phyloP scores from a whole-genome alignment of 2,888 invertebrate species.

The Diplolepis rosae region DNA sequence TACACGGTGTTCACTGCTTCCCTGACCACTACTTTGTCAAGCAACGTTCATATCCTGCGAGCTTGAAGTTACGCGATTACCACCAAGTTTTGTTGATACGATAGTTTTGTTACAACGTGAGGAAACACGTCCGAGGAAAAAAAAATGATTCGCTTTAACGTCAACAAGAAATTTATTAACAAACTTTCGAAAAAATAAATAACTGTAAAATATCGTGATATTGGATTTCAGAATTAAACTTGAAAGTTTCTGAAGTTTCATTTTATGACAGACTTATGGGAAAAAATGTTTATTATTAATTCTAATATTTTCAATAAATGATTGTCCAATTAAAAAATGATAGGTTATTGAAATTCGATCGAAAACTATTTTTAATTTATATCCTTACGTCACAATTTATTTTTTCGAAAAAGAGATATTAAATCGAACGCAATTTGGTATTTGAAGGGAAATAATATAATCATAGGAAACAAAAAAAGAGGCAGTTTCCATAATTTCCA shows the following conservation, averaged over 20 bases:
- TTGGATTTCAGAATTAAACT: background rate
- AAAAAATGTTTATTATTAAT: background rate
- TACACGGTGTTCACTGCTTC: conserved; percentile 55
- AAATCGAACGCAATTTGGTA: background rate
- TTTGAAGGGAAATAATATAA: background rate
- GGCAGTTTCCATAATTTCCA: conserved; percentile 23
- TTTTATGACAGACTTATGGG: background rate
- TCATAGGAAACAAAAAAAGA: conserved; percentile 18
- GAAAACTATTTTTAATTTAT: background rate
- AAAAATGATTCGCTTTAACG: background rate
- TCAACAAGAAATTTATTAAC: conserved; percentile 9
- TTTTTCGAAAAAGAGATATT: background rate
- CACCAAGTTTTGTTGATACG: conserved; percentile 28
- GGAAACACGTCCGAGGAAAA: conserved; percentile 1
- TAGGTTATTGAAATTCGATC: too few species aligned
- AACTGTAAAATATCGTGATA: background rate
- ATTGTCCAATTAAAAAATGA: too few species aligned
- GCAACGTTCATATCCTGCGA: conserved; percentile 24
- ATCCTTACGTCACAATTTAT: background rate
- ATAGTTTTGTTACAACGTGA: conserved; percentile 9
- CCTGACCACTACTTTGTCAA: conserved; percentile 56
- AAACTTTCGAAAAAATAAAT: conserved; percentile 1
- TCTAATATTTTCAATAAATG: background rate
- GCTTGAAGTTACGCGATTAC: conserved; percentile 28
- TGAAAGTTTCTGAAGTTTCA: background rate